Base-by-base conservation (phyloP, 2,888 invertebrate species). In the Parnassius mnemosyne region DNA sequence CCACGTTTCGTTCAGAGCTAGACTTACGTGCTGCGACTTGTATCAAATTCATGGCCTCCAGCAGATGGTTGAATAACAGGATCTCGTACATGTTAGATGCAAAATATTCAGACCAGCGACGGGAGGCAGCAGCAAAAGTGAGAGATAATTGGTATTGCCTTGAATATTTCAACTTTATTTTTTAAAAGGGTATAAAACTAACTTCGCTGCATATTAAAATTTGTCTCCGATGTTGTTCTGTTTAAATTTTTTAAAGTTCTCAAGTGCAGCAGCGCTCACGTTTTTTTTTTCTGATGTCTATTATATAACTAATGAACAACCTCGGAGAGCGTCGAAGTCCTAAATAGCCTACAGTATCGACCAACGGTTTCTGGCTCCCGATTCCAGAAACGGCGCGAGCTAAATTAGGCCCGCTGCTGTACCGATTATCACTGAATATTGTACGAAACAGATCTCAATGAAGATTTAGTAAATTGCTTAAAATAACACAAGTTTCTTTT, bases 331-430 rank as follows among this genome's bases (percentile, higher is more conserved):
- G 34, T 43, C 20, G 43, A 41, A 9, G 7, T 42, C 41, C 53
- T n/a, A 62, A 62, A 58, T 62, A 62, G 53, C 49, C 53, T 3
- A 3, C 11, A 47, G 42, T 62, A 58, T 58, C 57, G 62, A 62
- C 50, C 16, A 25, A 13, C 44, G n/a, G 54, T 16, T 43, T 49
- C 53, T 46, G 50, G n/a, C 49, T n/a, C 5, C 63, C 63, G 62
- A 65, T 66, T 66, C 65, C 54, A 53, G 52, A 61, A 64, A 57
- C 54, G 64, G 62, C 58, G 53, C 61, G 66, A 52, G 58, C 58
- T 67, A 64, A 63, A 68, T 66, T 65, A 66, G 65, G 52, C 57
- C 57, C 60, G 63, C 63, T 66, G 62, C 63, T 66, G 64, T 64
- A 57, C 64, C 64, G 63, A 63, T 16, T 65, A 64, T 67, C 66